A percentile compares a stretch with the other conserved stretches of the same genome.
Evolutionary conservation across 2,113 vertebrate species (phyloP).

Genomic region (Apeltes quadracus): DNA sequence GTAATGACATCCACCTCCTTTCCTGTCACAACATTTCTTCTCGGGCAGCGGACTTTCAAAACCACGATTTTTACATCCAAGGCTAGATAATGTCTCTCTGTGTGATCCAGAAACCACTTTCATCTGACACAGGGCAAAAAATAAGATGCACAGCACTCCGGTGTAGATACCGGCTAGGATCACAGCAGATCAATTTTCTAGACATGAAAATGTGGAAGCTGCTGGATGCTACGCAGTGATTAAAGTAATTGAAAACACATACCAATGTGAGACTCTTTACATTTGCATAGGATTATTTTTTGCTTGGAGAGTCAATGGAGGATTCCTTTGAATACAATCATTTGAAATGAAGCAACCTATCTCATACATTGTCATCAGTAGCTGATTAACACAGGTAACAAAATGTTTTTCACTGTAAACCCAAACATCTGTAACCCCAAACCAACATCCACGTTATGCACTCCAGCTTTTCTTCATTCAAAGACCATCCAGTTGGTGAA

Average conservation of each 20-base stretch:
- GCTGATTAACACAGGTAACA: constrained; percentile 17
- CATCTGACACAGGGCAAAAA: constrained; percentile 23
- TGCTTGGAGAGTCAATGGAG: constrained; percentile 1
- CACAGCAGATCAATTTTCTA: constrained; percentile 25
- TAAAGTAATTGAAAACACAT: constrained; percentile 23
- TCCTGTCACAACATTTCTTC: constrained; percentile 11
- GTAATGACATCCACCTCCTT: constrained; percentile 23
- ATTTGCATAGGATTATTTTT: constrained; percentile 23
- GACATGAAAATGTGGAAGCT: not conserved
- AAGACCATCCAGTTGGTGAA: constrained; percentile 7
- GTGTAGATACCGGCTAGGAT: constrained; percentile 11
- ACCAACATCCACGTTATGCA: not conserved
- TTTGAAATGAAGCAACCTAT: constrained; percentile 7
- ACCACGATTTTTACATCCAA: constrained; percentile 25
- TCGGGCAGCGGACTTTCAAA: constrained; percentile 23
- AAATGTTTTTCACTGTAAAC: not conserved
- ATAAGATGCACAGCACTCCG: constrained; percentile 16
- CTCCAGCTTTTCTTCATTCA: not conserved
- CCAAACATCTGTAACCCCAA: not conserved
- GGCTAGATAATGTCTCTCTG: constrained; percentile 26
- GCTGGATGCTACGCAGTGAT: constrained; percentile 19
- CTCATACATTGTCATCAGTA: constrained; percentile 1
- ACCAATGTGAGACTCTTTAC: not conserved
- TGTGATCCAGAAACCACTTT: constrained; percentile 23
- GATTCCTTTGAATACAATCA: not conserved